Percentiles rank a stretch among this genome's conserved stretches.
These are phyloP conservation scores for Agapornis canus DNA, from an alignment of 2,797 vertebrate genomes.

Conservation along the genomic window DNA sequence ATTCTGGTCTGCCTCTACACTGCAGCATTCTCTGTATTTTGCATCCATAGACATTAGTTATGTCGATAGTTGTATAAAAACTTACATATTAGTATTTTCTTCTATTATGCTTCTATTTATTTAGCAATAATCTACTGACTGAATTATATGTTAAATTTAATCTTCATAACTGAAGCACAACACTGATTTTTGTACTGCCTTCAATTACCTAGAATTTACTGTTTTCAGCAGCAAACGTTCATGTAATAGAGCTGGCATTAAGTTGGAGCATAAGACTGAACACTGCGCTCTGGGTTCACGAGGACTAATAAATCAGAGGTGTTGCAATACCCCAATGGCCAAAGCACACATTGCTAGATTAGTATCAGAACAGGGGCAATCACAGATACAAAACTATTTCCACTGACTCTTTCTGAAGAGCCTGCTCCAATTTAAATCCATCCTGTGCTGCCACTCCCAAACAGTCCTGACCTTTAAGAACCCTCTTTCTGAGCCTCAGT, in stretches of 20 bases:
- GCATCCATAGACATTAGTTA: not conserved
- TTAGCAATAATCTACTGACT: not conserved
- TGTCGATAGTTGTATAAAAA: not conserved
- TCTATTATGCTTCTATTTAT: not conserved
- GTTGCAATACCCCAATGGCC: not conserved
- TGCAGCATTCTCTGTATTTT: not conserved
- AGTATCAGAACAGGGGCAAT: not conserved
- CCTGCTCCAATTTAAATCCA: not conserved
- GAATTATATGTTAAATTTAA: not conserved
- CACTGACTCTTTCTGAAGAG: not conserved
- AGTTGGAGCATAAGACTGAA: not conserved
- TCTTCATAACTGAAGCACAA: not conserved
- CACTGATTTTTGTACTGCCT: not conserved
- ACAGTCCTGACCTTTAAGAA: not conserved
- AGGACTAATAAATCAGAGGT: not conserved
- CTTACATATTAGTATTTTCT: not conserved
- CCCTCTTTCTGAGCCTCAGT: not conserved
- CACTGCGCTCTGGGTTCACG: rapidly evolving
- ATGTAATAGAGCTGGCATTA: not conserved
- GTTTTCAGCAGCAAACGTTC: not conserved
- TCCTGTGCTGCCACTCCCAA: not conserved
- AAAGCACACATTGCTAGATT: not conserved
- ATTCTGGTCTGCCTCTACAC: not conserved
- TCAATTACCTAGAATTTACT: not conserved
- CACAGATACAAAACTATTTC: not conserved